These are phyloP conservation scores for Germaria angustata DNA, from an alignment of 2,888 invertebrate genomes.

Conservation along the genomic window DNA sequence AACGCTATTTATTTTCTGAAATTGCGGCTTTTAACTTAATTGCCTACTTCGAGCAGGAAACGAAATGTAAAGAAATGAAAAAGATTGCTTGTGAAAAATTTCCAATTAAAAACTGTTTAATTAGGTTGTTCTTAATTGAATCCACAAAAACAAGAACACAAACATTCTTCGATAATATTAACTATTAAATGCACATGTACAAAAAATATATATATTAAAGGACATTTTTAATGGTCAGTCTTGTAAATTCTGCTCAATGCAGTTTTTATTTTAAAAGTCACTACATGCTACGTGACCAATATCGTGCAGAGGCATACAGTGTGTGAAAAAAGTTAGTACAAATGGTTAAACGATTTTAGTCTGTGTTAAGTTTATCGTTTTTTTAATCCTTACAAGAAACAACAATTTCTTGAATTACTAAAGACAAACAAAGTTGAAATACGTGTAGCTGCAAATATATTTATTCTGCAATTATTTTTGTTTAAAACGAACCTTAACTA, in stretches of 20 bases:
- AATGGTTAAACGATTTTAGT: too few relatives aligned
- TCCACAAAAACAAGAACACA: neutral
- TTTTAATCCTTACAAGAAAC: too few relatives aligned
- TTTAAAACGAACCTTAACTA: too few relatives aligned
- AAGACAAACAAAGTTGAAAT: too few relatives aligned
- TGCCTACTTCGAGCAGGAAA: neutral
- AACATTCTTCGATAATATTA: neutral
- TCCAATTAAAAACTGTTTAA: constrained; percentile 59
- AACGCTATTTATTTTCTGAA: neutral
- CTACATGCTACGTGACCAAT: constrained; percentile 1
- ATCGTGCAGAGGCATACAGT: neutral
- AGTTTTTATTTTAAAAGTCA: constrained; percentile 11
- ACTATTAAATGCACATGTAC: neutral
- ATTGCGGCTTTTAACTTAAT: neutral
- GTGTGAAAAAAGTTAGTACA: too few relatives aligned
- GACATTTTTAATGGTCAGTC: constrained; percentile 1
- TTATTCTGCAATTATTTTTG: too few relatives aligned
- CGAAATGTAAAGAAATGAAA: neutral
- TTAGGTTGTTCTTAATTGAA: constrained; percentile 40
- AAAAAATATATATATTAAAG: constrained; percentile 19
- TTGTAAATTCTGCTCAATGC: constrained; percentile 8
- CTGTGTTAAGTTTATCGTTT: too few relatives aligned
- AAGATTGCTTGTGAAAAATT: constrained; percentile 20
- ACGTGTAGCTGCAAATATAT: too few relatives aligned
- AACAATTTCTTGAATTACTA: too few relatives aligned